These are phyloP conservation scores for Mycalesis mineus DNA, from an alignment of 2,888 invertebrate species.

Conservation along the genomic window DNA sequence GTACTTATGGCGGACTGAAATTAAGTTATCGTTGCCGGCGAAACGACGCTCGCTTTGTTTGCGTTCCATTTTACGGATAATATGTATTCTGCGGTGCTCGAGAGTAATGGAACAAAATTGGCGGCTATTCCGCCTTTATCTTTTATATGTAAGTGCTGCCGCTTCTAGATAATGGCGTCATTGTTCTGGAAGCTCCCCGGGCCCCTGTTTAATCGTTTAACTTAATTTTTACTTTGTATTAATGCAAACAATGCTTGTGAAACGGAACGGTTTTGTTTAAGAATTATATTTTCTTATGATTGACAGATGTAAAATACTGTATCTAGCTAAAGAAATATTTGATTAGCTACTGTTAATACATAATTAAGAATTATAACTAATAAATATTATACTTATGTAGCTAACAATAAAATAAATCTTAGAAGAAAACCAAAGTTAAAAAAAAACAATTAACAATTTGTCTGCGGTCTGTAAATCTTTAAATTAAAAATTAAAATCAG, in stretches of 20 bases:
- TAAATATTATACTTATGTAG: no score
- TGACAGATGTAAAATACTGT: no score
- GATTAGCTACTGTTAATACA: no score
- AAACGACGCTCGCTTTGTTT: conserved; percentile 76
- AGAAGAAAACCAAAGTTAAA: no score
- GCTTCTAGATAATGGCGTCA: conserved; percentile 65
- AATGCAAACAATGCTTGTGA: conserved; percentile 15
- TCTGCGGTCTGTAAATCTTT: no score
- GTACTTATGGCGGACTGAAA: conserved; percentile 78
- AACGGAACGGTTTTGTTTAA: conserved; percentile 8
- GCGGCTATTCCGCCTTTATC: conserved; percentile 70
- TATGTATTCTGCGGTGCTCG: conserved; percentile 65
- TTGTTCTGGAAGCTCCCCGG: conserved; percentile 63
- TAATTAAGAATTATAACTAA: no score
- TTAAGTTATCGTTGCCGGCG: conserved; percentile 76
- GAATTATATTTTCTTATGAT: no score
- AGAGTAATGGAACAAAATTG: conserved; percentile 76
- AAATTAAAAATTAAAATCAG: no score
- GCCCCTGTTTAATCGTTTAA: conserved; percentile 71
- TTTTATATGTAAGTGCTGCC: conserved; percentile 56
- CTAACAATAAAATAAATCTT: no score
- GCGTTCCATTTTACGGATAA: conserved; percentile 76
- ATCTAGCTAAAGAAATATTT: no score
- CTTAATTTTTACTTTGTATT: conserved; percentile 41
- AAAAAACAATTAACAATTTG: no score